Conservation (phyloP, 2,797 vertebrate genomes). For the Megaceryle alcyon region DNA sequence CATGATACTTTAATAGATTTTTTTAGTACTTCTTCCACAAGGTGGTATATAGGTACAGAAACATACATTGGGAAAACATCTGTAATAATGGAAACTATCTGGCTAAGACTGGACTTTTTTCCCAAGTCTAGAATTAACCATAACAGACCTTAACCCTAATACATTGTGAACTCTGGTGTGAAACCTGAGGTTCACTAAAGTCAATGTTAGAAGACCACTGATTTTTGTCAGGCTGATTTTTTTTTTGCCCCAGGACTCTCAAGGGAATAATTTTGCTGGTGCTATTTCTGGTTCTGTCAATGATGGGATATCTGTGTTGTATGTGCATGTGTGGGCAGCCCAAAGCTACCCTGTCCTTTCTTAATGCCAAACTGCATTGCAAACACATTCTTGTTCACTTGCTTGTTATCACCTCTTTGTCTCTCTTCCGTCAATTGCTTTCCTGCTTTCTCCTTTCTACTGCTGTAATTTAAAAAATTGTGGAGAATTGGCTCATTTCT, state of each 20-base stretch:
- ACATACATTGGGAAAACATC: background rate
- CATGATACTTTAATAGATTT: background rate
- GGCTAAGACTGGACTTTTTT: background rate
- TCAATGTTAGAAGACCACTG: background rate
- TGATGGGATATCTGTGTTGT: background rate
- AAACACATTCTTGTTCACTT: background rate
- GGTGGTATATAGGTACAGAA: background rate
- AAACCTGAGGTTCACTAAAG: background rate
- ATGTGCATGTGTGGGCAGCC: background rate
- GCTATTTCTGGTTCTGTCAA: background rate
- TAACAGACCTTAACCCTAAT: background rate
- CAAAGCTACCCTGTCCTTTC: background rate
- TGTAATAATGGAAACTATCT: background rate
- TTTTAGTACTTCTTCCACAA: background rate
- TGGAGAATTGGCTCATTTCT: background rate
- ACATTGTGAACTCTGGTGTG: background rate
- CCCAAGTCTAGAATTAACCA: background rate
- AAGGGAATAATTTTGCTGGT: background rate
- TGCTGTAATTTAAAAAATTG: background rate
- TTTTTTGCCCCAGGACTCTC: background rate
- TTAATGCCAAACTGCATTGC: background rate
- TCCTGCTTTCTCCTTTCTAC: background rate
- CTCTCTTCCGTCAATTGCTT: background rate
- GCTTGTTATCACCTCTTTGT: background rate
- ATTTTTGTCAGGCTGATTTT: background rate